phyloP scores from a whole-genome alignment of 2,113 vertebrate genomes.

The Apaloderma vittatum region DNA sequence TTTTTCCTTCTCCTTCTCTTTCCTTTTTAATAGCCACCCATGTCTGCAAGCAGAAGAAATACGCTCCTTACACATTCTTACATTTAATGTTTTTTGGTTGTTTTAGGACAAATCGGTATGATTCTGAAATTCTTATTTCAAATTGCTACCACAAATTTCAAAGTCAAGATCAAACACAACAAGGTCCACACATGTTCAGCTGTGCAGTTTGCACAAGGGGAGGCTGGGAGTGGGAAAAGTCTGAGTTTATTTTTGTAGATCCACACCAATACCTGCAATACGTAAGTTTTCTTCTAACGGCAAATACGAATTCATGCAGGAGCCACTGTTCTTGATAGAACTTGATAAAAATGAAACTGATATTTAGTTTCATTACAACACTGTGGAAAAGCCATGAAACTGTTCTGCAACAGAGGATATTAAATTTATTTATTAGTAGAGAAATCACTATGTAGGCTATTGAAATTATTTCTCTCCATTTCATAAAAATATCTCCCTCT shows the following conservation, averaged over 20 bases:
- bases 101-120: not conserved
- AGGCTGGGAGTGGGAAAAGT: not conserved
- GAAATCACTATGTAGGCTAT: not conserved
- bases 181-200: not conserved
- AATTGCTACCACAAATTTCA: not conserved
- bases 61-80: not conserved
- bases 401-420: not conserved
- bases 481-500: not conserved
- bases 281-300: not conserved
- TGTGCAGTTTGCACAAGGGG: not conserved
- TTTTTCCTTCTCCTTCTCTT: not conserved
- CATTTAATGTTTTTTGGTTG: not conserved
- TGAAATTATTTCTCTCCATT: not conserved
- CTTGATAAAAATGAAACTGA: constrained; percentile 9
- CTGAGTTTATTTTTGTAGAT: not conserved
- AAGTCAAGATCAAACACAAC: not conserved
- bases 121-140: not conserved
- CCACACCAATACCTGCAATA: not conserved
- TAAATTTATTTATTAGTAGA: constrained; percentile 13
- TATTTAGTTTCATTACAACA: constrained; percentile 32
- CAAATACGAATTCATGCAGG: not conserved
- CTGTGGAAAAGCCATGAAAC: not conserved
- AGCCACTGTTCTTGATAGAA: not conserved
- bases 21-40: not conserved
- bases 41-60: not conserved